Percentiles rank a stretch among this genome's conserved stretches.
phyloP scores from a whole-genome alignment of 2,888 invertebrate genomes.

The Lasioglossum calceatum region DNA sequence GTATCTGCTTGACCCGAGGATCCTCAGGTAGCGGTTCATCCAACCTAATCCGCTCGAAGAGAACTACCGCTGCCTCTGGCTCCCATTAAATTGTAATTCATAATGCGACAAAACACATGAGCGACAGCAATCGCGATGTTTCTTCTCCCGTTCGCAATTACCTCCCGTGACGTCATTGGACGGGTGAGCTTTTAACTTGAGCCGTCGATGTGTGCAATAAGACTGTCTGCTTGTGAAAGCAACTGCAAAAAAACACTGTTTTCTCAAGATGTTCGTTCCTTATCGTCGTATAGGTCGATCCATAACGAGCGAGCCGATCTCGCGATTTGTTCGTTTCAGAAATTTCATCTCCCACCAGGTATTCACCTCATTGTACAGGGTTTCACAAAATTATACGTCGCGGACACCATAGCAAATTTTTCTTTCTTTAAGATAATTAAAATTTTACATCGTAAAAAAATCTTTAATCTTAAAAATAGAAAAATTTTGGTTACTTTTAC shows the following conservation, averaged over 20 bases:
- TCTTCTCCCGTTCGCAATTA: conserved; percentile 26
- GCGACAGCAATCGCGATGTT: background rate
- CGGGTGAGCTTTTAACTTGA: background rate
- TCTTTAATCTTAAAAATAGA: no score
- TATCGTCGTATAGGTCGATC: background rate
- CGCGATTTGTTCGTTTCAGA: background rate
- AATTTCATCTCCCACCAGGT: no score
- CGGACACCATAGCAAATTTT: no score
- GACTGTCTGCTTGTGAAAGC: background rate
- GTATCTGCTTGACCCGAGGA: conserved; percentile 72
- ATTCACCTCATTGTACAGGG: no score
- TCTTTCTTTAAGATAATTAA: no score
- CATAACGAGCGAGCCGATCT: background rate
- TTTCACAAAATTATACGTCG: no score
- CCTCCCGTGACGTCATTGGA: conserved; percentile 14
- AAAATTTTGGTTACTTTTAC: no score
- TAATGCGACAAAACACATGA: conserved; percentile 44
- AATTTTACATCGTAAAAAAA: no score
- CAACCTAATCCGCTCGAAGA: conserved; percentile 59
- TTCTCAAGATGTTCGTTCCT: background rate
- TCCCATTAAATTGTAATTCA: conserved; percentile 66
- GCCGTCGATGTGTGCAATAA: background rate
- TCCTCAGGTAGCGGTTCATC: conserved; percentile 70
- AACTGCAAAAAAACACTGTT: background rate
- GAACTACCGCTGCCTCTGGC: background rate